A percentile compares a stretch with the other conserved stretches of the same genome.
phyloP scores from a whole-genome alignment of 1,140 invertebrate genomes.

The Halotydeus destructor region DNA sequence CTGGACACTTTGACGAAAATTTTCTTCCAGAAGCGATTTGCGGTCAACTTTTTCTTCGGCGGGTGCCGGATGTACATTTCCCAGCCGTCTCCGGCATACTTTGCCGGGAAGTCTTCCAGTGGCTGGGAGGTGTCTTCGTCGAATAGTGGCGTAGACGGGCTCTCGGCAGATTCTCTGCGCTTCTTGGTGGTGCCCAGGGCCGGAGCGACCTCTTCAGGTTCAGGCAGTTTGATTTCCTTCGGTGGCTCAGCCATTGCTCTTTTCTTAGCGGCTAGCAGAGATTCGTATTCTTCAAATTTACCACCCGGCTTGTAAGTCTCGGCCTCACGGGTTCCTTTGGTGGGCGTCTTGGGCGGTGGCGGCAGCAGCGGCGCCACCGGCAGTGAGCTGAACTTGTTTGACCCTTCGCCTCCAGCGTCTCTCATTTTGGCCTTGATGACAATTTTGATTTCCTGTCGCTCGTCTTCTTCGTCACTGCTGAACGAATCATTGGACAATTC shows the following conservation, averaged over 20 bases:
- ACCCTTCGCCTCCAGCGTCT: conserved; percentile 8
- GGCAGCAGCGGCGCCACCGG: conserved; percentile 16
- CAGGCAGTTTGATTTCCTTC: too few species aligned
- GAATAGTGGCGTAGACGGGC: conserved; percentile 43
- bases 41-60: conserved; percentile 95
- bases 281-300: conserved; percentile 6
- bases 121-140: conserved; percentile 84
- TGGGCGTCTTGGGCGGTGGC: conserved; percentile 17
- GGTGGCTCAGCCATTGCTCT: background rate
- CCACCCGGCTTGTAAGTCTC: background rate
- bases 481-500: conserved; percentile 8
- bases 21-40: conserved; percentile 87
- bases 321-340: background rate
- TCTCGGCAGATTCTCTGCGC: conserved; percentile 16
- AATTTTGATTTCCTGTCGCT: conserved; percentile 19
- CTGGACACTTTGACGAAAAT: conserved; percentile 67
- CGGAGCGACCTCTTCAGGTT: background rate
- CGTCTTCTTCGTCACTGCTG: conserved; percentile 19
- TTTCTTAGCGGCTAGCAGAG: background rate
- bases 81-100: conserved; percentile 68
- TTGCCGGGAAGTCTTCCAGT: conserved; percentile 65
- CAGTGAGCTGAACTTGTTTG: background rate
- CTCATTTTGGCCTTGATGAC: conserved; percentile 19
- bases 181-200: conserved; percentile 8
- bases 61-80: conserved; percentile 88